Evolutionary conservation across 2,888 invertebrate genomes (phyloP), one percentile per base, ranked within the genome.

Genomic region (Matsumyia berberina): DNA sequence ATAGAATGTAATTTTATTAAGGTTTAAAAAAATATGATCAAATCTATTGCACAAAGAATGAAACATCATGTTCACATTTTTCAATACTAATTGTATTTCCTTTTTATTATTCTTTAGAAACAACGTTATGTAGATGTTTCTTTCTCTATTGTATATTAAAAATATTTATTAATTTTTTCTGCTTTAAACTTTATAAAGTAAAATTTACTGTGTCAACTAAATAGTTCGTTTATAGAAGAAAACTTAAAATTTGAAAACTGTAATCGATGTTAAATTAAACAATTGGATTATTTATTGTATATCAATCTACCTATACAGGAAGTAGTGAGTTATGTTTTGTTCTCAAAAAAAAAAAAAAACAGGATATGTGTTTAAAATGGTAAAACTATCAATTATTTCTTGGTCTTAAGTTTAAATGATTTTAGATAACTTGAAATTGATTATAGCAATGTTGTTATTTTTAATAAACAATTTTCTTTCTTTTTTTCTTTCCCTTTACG

Each of bases 401-500:
- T 57, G n/a, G 39, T 55, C n/a, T n/a, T 37, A 42, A 2, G 0
- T 35, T 70, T 76, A 39, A 31, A 58, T 31, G 31, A 33, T 53
- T 51, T 55, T 35, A 55, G 49, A 67, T 70, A 64, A 55, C 67
- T 60, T 62, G 11, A 66, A 72, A 79, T 53, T 58, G 35, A 66
- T 55, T 53, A 55, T 46, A 70, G 53, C 17, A 66, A 31, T 49
- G 77, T 74, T 60, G 70, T 67, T 44, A 73, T 64, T 79, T 74
- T 76, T 62, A 55, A 81, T 81, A 58, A 86, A 76, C 55, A 77
- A 82, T 46, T 44, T 76, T 73, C 55, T 66, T 83, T 87, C 55
- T 83, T 76, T 81, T 86, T 73, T 86, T 86, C 83, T 81, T 87
- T 78, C 72, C 70, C 78, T 37, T 73, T 76, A 81, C 39, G 81